Conservation (phyloP, 2,113 vertebrate genomes). For the Oreochromis aureus region DNA sequence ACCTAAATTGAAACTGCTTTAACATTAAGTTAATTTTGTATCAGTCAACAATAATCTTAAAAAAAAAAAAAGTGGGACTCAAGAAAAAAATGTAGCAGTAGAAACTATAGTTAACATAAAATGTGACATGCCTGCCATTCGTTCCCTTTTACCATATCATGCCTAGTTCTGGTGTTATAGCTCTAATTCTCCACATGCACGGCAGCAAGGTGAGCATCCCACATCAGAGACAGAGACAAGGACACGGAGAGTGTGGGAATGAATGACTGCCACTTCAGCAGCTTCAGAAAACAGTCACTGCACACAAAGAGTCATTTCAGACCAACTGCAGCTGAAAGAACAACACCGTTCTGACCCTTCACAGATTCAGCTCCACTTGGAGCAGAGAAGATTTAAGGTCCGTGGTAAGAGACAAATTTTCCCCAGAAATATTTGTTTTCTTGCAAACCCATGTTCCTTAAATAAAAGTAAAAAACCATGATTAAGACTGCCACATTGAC, state of each 20-base stretch:
- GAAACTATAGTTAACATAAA: neutral
- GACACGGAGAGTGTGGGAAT: too few species aligned
- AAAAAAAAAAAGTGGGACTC: neutral
- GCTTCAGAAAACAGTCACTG: neutral
- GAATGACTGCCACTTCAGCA: neutral
- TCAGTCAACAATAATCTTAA: neutral
- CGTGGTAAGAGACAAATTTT: neutral
- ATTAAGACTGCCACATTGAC: neutral
- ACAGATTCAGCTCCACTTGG: neutral
- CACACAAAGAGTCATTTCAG: neutral
- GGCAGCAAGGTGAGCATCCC: neutral
- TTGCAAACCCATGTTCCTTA: neutral
- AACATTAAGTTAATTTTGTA: neutral
- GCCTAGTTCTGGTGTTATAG: neutral
- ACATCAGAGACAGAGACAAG: neutral
- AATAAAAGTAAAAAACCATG: neutral
- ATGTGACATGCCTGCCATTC: slow-evolving; percentile 13
- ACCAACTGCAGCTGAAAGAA: neutral
- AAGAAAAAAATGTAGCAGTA: neutral
- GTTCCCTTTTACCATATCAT: neutral
- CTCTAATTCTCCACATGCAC: neutral
- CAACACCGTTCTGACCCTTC: neutral
- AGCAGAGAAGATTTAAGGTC: neutral
- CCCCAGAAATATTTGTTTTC: neutral
- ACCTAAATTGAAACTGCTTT: neutral